Evolutionary conservation across 2,797 vertebrate species (phyloP).

Genomic region (Malurus splendens): DNA sequence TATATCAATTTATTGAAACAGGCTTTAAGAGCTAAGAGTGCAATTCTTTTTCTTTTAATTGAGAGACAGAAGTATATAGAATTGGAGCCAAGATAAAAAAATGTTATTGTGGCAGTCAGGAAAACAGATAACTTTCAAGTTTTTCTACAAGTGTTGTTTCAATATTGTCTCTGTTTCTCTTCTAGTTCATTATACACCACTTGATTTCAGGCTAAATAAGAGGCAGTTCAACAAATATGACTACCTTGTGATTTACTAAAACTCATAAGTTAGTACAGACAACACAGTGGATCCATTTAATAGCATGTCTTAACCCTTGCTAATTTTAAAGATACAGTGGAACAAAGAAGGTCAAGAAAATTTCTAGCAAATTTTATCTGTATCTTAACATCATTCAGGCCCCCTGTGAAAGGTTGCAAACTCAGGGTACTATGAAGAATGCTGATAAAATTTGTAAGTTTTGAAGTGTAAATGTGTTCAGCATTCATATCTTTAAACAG

Average conservation of each 20-base stretch:
- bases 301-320: not conserved
- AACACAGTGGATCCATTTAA: not conserved
- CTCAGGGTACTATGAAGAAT: not conserved
- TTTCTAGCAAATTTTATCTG: not conserved
- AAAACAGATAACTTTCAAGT: not conserved
- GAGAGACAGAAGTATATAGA: not conserved
- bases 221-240: not conserved
- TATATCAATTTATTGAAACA: not conserved
- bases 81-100: not conserved
- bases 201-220: not conserved
- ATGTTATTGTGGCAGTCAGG: not conserved
- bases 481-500: not conserved
- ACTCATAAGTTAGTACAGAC: not conserved
- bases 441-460: not conserved
- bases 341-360: not conserved
- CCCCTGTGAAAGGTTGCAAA: not conserved
- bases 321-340: not conserved
- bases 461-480: not conserved
- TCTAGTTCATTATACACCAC: not conserved
- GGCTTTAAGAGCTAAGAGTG: not conserved
- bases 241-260: not conserved
- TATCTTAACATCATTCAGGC: not conserved
- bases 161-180: not conserved
- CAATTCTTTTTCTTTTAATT: not conserved
- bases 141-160: not conserved